Base-by-base conservation (phyloP, 2,797 vertebrate genomes). In the Cirrhinus molitorella region DNA sequence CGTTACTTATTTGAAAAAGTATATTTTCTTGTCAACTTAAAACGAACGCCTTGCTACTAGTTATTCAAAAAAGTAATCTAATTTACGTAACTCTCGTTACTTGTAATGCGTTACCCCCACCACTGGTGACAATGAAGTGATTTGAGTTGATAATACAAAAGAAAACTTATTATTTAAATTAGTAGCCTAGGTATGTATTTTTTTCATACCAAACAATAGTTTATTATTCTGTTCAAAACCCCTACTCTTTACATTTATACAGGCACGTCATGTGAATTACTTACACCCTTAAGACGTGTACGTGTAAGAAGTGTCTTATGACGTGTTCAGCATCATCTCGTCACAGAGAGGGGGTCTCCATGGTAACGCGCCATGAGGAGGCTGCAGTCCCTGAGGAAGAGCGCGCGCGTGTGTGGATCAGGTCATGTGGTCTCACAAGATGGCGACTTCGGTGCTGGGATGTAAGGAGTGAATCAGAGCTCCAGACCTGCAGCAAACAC, bases 371-470 rank as follows among this genome's bases (percentile, higher is more conserved):
- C 80, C 79, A 81, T 85, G 81, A 89, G 86, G 84, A 88, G 88
- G 78, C 88, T 88, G 87, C 85, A 79, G 82, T 85, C 85, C 85
- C 55, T 16, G 77, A 83, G 86, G 85, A 86, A 74, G 59, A 76
- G 70, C 34, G 73, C 8, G 53, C 73, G 21, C 13, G 47, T 23
- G 11, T 47, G 21, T 59, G 74, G 74, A 63, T 71, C 78, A 47
- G 88, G 88, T 92, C 91, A 91, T 81, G 91, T 91, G 91, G 59
- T 89, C 68, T 80, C 78, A 88, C 87, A 92, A 91, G 89, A 92
- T 92, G 91, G 91, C 91, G 90, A 83, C 89, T 71, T 59, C 85
- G 5, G 67, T 81, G 40, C 83, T 78, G 82, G 80, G 87, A 87
- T 87, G 84, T 86, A 75, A 79, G 49, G 71, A 84, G 67, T 88